These are phyloP conservation scores for Teleiodes luculella DNA, from an alignment of 2,888 invertebrate genomes.

Conservation along the genomic window DNA sequence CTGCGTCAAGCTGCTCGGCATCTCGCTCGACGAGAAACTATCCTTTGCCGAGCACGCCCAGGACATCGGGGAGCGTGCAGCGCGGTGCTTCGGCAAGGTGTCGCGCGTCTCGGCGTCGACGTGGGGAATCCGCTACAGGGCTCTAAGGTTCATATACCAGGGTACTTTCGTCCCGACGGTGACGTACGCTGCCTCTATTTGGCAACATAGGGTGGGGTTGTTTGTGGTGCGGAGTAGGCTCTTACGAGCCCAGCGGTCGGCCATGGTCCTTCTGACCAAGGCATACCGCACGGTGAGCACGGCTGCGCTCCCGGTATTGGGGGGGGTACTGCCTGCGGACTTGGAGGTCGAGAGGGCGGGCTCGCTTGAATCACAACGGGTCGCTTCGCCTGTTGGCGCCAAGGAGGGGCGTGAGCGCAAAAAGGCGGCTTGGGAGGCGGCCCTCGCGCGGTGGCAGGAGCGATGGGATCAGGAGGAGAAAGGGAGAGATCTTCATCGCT, in stretches of 20 bases:
- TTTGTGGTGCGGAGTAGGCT: not conserved
- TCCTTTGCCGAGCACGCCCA: conserved; percentile 21
- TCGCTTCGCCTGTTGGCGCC: too few species aligned
- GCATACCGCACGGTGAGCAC: conserved; percentile 11
- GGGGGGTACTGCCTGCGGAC: conserved; percentile 21
- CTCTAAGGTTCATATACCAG: conserved; percentile 22
- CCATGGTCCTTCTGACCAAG: conserved; percentile 19
- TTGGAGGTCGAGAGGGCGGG: conserved; percentile 23
- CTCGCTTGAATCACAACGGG: not conserved
- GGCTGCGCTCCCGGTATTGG: conserved; percentile 18
- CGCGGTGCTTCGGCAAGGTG: conserved; percentile 27
- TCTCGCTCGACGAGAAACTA: conserved; percentile 22
- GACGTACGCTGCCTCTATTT: conserved; percentile 23
- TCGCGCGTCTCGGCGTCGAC: conserved; percentile 29
- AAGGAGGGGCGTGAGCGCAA: too few species aligned
- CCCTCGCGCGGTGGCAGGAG: too few species aligned
- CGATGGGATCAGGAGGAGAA: too few species aligned
- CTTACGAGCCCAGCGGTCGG: conserved; percentile 1
- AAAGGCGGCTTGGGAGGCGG: too few species aligned
- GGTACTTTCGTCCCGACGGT: conserved; percentile 26
- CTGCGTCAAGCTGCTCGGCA: conserved; percentile 19
- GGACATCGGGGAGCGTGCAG: conserved; percentile 23
- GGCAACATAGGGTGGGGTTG: conserved; percentile 7
- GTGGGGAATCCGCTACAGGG: conserved; percentile 27
- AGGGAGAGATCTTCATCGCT: too few species aligned